A percentile compares a stretch with the other conserved stretches of the same genome.
Evolutionary conservation across 2,888 invertebrate species (phyloP).

Genomic region (Baccha elongata): DNA sequence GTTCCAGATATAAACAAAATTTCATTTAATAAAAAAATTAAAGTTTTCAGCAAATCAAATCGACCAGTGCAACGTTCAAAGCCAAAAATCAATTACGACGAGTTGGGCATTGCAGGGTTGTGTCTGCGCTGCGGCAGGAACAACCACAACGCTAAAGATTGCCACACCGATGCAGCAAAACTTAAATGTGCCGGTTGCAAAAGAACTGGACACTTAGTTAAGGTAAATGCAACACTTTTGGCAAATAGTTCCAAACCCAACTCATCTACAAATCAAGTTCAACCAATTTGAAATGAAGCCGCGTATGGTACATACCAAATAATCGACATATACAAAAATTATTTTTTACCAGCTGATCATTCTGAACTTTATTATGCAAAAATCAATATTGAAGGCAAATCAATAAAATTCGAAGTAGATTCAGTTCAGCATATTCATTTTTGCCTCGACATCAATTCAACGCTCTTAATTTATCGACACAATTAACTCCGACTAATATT

Average conservation of each 20-base stretch:
- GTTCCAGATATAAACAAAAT: too few species aligned
- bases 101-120: background rate
- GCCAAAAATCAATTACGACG: background rate
- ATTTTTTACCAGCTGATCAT: background rate
- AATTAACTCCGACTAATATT: too few species aligned
- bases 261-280: background rate
- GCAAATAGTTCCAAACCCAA: background rate
- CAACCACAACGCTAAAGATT: background rate
- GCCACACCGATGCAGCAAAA: background rate
- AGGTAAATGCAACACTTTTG: background rate
- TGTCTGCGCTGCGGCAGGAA: background rate
- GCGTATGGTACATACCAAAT: background rate
- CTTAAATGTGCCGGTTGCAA: background rate
- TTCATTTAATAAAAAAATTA: slow-evolving; percentile 5
- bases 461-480: too few species aligned
- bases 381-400: background rate
- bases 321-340: background rate
- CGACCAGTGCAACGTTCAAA: background rate
- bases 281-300: background rate
- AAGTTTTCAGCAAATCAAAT: background rate
- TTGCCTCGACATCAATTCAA: background rate
- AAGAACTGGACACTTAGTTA: background rate
- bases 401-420: background rate
- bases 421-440: background rate
- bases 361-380: background rate